Percentiles rank a stretch among this genome's conserved stretches.
Conservation (phyloP, 1,140 invertebrate species). For the Lasioglossum albipes region DNA sequence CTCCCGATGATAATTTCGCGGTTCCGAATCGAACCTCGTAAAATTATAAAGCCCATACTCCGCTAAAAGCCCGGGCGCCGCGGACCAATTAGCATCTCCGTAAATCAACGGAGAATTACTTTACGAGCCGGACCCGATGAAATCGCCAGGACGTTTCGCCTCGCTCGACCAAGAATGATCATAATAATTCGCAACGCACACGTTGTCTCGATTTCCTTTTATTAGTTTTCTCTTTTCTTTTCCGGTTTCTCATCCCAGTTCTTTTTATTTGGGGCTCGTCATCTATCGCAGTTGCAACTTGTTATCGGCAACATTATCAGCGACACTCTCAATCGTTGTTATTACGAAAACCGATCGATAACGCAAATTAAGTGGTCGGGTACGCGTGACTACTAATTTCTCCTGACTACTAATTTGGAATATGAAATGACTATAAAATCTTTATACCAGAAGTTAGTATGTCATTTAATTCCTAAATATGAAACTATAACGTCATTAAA, state of each 20-base stretch:
- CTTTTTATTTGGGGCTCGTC: background rate
- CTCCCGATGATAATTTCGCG: conserved; percentile 25
- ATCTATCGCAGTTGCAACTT: conserved; percentile 12
- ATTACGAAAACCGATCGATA: conserved; percentile 34
- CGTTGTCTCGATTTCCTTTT: background rate
- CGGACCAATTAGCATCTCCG: conserved; percentile 67
- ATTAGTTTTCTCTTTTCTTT: too few relatives aligned
- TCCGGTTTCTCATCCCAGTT: background rate
- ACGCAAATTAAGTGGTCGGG: conserved; percentile 32
- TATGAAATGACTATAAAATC: too few relatives aligned
- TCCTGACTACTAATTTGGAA: too few relatives aligned
- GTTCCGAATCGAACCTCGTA: conserved; percentile 52
- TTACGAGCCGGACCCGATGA: conserved; percentile 63
- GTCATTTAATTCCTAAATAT: too few relatives aligned
- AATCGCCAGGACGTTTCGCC: background rate
- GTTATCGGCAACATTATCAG: conserved; percentile 44
- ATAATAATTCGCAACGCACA: conserved; percentile 24
- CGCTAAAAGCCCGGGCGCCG: conserved; percentile 64
- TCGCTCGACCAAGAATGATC: conserved; percentile 1
- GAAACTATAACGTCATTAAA: too few relatives aligned
- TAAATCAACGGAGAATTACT: conserved; percentile 69
- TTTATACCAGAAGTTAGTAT: too few relatives aligned
- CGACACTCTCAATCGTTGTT: conserved; percentile 22
- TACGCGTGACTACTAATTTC: background rate
- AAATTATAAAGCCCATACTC: conserved; percentile 71